Evolutionary conservation across 2,113 vertebrate species (phyloP).

Genomic region (Tyto alba): DNA sequence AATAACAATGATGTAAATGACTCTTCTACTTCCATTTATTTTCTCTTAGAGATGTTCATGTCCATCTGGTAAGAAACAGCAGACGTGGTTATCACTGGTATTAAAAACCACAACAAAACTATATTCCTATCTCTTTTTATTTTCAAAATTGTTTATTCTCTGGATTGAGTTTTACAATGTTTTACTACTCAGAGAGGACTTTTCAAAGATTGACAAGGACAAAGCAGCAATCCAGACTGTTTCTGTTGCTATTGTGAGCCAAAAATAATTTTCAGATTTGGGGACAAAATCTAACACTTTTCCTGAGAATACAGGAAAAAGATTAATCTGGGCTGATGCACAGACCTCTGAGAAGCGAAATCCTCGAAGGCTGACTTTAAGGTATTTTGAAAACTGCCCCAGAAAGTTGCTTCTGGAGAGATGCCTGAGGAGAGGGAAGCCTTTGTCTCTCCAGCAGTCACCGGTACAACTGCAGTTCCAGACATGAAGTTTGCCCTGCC

Average conservation of each 20-base stretch:
- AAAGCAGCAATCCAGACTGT: neutral
- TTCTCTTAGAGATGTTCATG: neutral
- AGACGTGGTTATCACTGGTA: too few species aligned
- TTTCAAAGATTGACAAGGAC: neutral
- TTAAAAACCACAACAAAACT: neutral
- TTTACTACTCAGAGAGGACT: neutral
- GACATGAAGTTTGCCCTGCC: too few species aligned
- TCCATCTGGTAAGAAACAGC: neutral
- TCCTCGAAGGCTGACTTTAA: neutral
- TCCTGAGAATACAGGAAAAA: neutral
- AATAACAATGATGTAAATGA: rapidly evolving
- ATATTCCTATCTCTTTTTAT: neutral
- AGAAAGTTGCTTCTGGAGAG: neutral
- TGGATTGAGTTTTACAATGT: neutral
- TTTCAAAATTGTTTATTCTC: neutral
- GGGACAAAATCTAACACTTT: neutral
- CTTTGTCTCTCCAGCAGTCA: neutral
- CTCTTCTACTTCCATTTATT: neutral
- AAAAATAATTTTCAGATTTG: neutral
- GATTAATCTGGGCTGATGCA: neutral
- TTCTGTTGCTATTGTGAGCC: neutral
- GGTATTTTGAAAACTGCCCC: neutral
- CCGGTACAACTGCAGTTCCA: neutral
- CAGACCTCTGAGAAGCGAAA: neutral
- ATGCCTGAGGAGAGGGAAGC: neutral